Evolutionary conservation across 2,888 invertebrate genomes (phyloP), one percentile per base, ranked within the genome.

Genomic region (Dasypolia templi): DNA sequence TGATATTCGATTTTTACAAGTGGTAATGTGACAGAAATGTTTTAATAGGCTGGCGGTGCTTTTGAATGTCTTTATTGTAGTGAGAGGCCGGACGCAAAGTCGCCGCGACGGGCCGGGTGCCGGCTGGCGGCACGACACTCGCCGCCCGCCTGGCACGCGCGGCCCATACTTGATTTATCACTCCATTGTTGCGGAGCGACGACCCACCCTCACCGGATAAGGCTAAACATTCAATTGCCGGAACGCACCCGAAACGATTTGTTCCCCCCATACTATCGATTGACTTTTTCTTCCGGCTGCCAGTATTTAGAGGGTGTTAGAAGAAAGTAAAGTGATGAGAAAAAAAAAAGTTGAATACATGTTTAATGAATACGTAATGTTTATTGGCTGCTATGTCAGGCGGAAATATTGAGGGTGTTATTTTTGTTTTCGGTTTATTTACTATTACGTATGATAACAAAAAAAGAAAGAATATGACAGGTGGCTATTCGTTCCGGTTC

Each of bases 161-260:
- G 92, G 89, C 92, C 93, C 95, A 95, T 95, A 94, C 96, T 93
- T 95, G 96, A 96, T 96, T 96, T 96, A 96, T 95, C 94, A 94
- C 94, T 95, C 95, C 94, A 96, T 96, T 96, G 95, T 96, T 94
- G 91, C 91, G 92, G 92, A 92, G 92, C 93, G 92, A 90, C 93
- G 93, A 93, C 92, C 94, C 93, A 92, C 94, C 94, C 94, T 91
- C 91, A 89, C 93, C 95, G 95, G 95, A 95, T 95, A 94, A 94
- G 91, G 93, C 94, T 94, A 95, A 95, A 95, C 94, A 95, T 95
- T 95, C 95, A 94, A 95, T 95, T 94, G 94, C 93, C 94, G 94
- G 95, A 93, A 94, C 93, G 93, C 93, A 94, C 93, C 94, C 92
- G 91, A 93, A 93, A 94, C 93, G 94, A 94, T 95, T 95, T 95